Evolutionary conservation across 2,797 vertebrate species (phyloP), one percentile per base, ranked within the genome.

Genomic region (Acanthornis magna): DNA sequence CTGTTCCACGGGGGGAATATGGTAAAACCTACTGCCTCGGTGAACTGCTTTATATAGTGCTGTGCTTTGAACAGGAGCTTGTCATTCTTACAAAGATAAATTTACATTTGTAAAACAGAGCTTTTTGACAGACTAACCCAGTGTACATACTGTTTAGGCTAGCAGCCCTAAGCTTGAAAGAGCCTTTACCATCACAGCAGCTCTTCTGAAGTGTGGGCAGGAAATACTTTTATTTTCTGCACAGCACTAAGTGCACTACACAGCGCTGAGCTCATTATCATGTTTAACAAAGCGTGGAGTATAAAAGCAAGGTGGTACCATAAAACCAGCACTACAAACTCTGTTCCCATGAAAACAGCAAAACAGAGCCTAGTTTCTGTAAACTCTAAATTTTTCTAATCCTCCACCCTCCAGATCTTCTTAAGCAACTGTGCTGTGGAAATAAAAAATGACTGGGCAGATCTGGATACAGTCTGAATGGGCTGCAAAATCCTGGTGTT

Each of bases 221-320:
- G 88, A 95, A 96, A 90, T 53, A 94, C 42, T 91, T 97, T 80
- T 96, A 93, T 96, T 96, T 96, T 96, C 84, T 91, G 55, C n/a
- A 34, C 40, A 57, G 81, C 47, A 40, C 80, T 79, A 45, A 76
- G 74, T 18, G 54, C 38, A 30, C 80, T 79, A 71, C 29, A 76
- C 19, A 83, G 85, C 0, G 0, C 57, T 60, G 77, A 90, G 62
- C 70, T 88, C 81, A 78, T 92, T 91, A 91, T 45, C 66, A 80
- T 87, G 88, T 93, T 93, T 93, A 88, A 94, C 89, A 93, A 95
- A 95, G 80, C 5, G 1, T 17, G 27, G 91, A 78, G 71, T 75
- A 79, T 54, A 93, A 91, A 91, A 93, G 70, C 82, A 89, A 96
- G 90, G 79, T 96, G 74, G 65, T 94, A 95, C 65, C 67, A 77